Evolutionary conservation across 2,113 vertebrate genomes (phyloP).

Genomic region (Furnarius figulus): DNA sequence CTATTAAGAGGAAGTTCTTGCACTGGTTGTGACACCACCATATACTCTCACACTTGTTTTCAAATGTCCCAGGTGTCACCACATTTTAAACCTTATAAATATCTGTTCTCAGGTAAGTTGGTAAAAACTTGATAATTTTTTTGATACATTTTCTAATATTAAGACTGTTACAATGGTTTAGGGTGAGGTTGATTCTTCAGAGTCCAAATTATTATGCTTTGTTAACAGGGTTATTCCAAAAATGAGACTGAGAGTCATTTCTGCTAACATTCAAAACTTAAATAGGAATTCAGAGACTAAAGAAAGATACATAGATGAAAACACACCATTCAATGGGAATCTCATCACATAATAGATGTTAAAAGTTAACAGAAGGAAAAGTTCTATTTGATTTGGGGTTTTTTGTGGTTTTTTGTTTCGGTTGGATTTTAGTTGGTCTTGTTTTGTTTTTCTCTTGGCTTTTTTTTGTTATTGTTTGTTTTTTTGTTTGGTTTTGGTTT

Average conservation of each 20-base stretch:
- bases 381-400: background rate
- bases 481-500: too few species aligned
- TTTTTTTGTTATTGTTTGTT: too few species aligned
- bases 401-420: too few species aligned
- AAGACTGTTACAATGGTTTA: background rate
- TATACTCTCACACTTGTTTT: background rate
- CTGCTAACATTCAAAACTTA: background rate
- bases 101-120: background rate
- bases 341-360: background rate
- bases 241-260: background rate
- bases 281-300: background rate
- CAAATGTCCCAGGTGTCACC: fast-evolving
- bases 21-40: background rate
- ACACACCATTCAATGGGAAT: background rate
- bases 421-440: too few species aligned
- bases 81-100: background rate
- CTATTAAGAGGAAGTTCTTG: background rate
- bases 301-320: background rate
- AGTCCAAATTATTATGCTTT: background rate
- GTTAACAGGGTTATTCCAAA: background rate
- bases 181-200: background rate
- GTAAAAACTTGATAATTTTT: background rate
- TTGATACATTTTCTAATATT: background rate
- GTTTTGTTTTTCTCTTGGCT: background rate
- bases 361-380: background rate